Evolutionary conservation across 2,888 invertebrate species (phyloP), one percentile per base, ranked within the genome.

Genomic region (Cheilosia impressa): DNA sequence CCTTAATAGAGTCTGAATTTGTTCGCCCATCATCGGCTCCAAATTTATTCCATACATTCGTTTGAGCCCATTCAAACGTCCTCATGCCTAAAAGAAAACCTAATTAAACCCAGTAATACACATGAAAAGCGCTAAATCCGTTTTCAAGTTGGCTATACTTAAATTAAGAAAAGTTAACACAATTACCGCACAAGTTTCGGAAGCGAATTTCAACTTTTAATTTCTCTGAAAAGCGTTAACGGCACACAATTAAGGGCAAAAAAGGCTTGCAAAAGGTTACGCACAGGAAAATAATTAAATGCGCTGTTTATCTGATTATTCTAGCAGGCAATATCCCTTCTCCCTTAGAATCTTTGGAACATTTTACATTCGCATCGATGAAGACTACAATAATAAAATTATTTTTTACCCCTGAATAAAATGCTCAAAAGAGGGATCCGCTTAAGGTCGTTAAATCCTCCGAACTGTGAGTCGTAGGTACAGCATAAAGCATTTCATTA

Each of bases 181-280:
- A 31, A 9, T 9, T 31, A 9, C 31, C 31, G 31, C 31, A 31
- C 27, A 52, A 38, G 38, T 41, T 66, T 66, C 60, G 38, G n/a
- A 17, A 10, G 43, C 22, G 9, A 69, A 57, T 69, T 69, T 47
- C 10, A 58, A 69, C 69, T 69, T 69, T 69, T 69, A 69, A 69
- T 69, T 57, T 24, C 57, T 47, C n/a, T 34, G 27, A 31, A 55
- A 27, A 31, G 52, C 34, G 22, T 69, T 22, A 57, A 69, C 27
- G 45, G 4, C 10, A 2, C 10, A 22, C 57, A n/a, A 47, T 58
- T 47, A 47, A 58, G 57, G 34, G 17, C 3, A 38, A 38, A 52
- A 57, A 47, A 34, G 34, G 57, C 34, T 58, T 38, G 22, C 17
- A 45, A 27, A 53, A 43, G 38, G 27, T 50, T 63, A 19, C 34